Percentiles rank a stretch among this genome's conserved stretches.
Evolutionary conservation across 2,888 invertebrate species (phyloP).

Genomic region (Fragum whitleyi): DNA sequence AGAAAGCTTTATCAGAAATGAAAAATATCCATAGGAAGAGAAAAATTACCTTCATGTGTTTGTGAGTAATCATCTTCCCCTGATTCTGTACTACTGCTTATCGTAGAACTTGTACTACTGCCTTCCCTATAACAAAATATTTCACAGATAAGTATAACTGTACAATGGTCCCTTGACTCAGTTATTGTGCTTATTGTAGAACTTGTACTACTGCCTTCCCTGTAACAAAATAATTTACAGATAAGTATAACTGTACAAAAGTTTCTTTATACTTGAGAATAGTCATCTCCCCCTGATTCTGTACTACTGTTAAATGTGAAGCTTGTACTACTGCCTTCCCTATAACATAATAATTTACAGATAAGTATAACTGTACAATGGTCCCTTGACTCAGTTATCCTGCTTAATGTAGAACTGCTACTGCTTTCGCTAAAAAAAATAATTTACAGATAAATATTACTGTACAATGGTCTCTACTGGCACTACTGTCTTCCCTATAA

Average conservation of each 20-base stretch:
- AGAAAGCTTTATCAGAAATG: no score
- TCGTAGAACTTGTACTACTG: conserved; percentile 54
- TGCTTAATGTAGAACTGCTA: no score
- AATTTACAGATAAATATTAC: no score
- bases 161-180: conserved; percentile 60
- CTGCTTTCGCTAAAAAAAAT: no score
- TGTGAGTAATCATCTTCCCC: conserved; percentile 54
- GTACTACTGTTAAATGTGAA: conserved; percentile 58
- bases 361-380: no score
- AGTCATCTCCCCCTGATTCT: conserved; percentile 54
- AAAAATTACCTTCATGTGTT: conserved; percentile 48
- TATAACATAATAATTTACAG: conserved; percentile 26
- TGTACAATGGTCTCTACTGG: no score
- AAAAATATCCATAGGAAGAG: no score
- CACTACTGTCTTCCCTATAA: no score
- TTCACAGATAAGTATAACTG: no score
- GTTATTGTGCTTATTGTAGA: conserved; percentile 58
- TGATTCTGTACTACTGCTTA: conserved; percentile 59
- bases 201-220: conserved; percentile 56
- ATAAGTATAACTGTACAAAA: no score
- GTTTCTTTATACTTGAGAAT: conserved; percentile 46
- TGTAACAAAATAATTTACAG: conserved; percentile 28
- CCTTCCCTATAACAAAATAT: conserved; percentile 53
- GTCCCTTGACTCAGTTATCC: no score
- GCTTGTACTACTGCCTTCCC: conserved; percentile 56